A percentile compares a stretch with the other conserved stretches of the same genome.
Evolutionary conservation across 2,113 vertebrate genomes (phyloP).

Genomic region (Mormoops blainvillei): DNA sequence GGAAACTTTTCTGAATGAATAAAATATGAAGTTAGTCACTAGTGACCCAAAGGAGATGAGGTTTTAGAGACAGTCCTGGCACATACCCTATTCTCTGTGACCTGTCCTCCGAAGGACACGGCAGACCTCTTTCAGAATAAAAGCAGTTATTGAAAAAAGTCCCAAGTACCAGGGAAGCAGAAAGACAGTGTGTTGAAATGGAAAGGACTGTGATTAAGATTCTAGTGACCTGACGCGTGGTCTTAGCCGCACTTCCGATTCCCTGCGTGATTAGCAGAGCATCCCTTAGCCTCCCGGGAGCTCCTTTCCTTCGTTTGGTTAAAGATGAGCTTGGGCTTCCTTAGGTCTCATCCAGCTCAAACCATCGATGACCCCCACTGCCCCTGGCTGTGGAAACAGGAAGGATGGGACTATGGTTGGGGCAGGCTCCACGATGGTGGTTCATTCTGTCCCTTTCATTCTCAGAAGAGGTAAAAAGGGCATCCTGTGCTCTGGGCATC

Average conservation of each 20-base stretch:
- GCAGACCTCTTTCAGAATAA: not conserved
- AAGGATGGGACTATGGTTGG: not conserved
- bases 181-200: not conserved
- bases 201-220: slow-evolving; percentile 21
- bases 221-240: not conserved
- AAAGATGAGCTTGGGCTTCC: not conserved
- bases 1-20: not conserved
- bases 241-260: not conserved
- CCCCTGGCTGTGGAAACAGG: not conserved
- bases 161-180: not conserved
- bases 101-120: not conserved
- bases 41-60: not conserved
- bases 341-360: not conserved
- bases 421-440: not conserved
- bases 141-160: not conserved
- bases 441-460: slow-evolving; percentile 38
- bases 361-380: not conserved
- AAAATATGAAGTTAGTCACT: not conserved
- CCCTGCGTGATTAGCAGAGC: not conserved
- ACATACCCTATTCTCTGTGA: not conserved
- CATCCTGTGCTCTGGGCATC: slow-evolving; percentile 48
- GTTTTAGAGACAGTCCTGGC: not conserved
- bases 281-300: not conserved
- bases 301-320: slow-evolving; percentile 1
- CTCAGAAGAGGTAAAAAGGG: slow-evolving; percentile 60